These are phyloP conservation scores for Drosophila barbarae DNA, from an alignment of 2,888 invertebrate species.

Conservation along the genomic window DNA sequence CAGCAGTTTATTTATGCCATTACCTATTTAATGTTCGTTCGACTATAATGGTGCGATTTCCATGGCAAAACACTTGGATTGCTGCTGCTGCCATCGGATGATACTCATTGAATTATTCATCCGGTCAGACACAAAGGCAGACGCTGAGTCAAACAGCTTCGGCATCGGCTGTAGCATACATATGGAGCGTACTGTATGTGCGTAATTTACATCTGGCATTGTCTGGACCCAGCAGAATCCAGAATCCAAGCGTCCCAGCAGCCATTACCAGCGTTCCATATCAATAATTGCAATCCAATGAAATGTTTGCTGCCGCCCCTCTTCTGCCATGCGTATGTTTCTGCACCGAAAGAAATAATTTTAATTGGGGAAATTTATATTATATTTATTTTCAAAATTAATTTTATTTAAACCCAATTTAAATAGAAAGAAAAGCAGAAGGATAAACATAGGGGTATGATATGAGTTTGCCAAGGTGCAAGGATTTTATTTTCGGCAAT, in stretches of 20 bases:
- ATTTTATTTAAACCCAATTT: too few relatives aligned
- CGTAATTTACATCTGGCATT: slow-evolving; percentile 28
- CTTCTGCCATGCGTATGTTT: too few relatives aligned
- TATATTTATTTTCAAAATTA: too few relatives aligned
- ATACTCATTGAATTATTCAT: slow-evolving; percentile 6
- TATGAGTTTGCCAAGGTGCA: too few relatives aligned
- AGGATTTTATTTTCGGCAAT: too few relatives aligned
- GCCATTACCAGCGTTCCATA: slow-evolving; percentile 27
- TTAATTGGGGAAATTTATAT: too few relatives aligned
- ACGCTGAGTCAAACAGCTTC: neutral
- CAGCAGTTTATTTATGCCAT: neutral
- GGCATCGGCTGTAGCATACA: slow-evolving; percentile 20
- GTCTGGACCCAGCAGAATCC: slow-evolving; percentile 20
- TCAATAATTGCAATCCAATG: slow-evolving; percentile 46
- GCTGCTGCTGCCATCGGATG: neutral
- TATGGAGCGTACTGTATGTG: slow-evolving; percentile 13
- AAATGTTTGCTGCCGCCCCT: slow-evolving; percentile 16
- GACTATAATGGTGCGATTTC: slow-evolving; percentile 5
- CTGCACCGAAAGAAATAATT: neutral
- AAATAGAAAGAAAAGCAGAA: too few relatives aligned
- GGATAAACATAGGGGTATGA: too few relatives aligned
- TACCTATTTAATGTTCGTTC: neutral
- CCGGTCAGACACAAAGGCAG: slow-evolving; percentile 1
- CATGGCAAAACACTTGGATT: slow-evolving; percentile 2
- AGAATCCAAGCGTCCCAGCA: slow-evolving; percentile 4